Evolutionary conservation across 2,888 invertebrate species (phyloP).

Genomic region (Rhagonycha lutea): DNA sequence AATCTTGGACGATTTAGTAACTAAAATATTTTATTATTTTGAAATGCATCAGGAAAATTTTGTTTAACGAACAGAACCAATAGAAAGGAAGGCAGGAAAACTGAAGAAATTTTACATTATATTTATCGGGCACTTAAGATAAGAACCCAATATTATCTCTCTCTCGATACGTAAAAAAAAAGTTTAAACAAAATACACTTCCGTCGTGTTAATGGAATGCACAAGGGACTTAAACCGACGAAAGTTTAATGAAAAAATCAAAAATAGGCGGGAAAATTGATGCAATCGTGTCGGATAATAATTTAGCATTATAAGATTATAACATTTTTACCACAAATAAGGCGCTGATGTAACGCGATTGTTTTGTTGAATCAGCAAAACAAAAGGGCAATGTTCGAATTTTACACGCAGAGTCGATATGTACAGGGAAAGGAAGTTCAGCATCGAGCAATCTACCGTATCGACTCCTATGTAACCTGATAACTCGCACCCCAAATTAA

Average conservation of each 20-base stretch:
- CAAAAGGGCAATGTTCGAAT: not conserved
- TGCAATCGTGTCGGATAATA: no score
- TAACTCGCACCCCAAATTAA: slow-evolving; percentile 15
- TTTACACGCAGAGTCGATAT: no score
- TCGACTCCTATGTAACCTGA: not conserved
- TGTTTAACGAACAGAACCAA: not conserved
- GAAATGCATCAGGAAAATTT: not conserved
- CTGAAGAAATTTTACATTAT: not conserved
- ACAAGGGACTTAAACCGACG: not conserved
- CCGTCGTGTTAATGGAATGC: not conserved
- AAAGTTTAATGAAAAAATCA: not conserved
- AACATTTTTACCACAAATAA: not conserved
- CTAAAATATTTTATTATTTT: not conserved
- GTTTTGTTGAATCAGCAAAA: not conserved
- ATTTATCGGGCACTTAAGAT: not conserved
- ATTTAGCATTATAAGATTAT: not conserved
- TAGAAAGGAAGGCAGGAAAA: not conserved
- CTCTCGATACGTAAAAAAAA: not conserved
- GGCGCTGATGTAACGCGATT: not conserved
- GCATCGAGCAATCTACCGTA: not conserved
- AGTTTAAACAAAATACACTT: not conserved
- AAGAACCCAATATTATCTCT: not conserved
- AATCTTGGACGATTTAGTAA: not conserved
- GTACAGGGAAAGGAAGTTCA: not conserved
- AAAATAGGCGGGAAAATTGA: no score